Percentiles rank a stretch among this genome's conserved stretches.
phyloP scores from a whole-genome alignment of 2,113 vertebrate genomes.

The Tetrax tetrax region DNA sequence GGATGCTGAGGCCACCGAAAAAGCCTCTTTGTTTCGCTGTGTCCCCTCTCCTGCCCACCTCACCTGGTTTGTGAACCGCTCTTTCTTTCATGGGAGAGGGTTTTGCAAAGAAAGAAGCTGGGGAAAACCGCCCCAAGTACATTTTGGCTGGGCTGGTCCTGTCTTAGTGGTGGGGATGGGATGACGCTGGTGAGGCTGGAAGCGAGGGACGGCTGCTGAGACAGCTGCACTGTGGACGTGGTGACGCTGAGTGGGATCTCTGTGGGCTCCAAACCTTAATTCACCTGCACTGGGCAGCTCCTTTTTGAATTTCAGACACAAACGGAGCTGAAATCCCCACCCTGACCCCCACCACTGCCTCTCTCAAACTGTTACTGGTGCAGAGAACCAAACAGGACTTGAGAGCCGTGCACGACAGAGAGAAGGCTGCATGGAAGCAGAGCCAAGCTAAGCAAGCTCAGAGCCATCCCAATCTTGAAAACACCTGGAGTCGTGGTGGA shows the following conservation, averaged over 20 bases:
- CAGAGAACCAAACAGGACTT: not conserved
- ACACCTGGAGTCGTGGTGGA: not conserved
- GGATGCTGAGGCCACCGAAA: not conserved
- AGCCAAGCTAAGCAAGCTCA: not conserved
- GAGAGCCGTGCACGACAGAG: fast-evolving
- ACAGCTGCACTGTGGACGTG: no score
- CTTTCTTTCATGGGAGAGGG: not conserved
- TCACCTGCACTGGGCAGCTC: not conserved
- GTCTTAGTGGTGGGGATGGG: no score
- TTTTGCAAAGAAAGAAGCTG: not conserved
- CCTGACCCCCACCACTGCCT: not conserved
- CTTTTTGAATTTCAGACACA: not conserved
- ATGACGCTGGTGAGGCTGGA: no score
- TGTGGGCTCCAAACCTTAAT: no score
- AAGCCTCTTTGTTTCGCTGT: fast-evolving
- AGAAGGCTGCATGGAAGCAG: fast-evolving
- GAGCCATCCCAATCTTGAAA: not conserved
- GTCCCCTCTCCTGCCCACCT: not conserved
- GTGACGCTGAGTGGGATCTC: no score
- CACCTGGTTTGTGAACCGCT: not conserved
- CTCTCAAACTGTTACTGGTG: not conserved
- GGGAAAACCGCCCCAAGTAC: not conserved
- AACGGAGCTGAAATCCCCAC: not conserved
- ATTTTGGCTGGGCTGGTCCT: no score
- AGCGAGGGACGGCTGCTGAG: no score